phyloP scores from a whole-genome alignment of 2,888 invertebrate genomes.

The Meliscaeva auricollis region DNA sequence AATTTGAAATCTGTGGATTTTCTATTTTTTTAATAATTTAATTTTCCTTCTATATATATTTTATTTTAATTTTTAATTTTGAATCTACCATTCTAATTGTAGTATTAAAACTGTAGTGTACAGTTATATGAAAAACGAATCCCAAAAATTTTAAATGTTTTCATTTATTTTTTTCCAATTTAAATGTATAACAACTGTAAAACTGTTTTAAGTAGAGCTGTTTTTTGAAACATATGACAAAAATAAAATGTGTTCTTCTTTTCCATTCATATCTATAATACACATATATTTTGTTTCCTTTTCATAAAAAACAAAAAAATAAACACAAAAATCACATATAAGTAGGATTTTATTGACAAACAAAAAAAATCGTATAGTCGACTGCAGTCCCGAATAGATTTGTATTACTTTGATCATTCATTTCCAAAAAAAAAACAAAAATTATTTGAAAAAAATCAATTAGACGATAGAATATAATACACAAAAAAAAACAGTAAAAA shows the following conservation, averaged over 20 bases:
- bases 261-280: constrained; percentile 42
- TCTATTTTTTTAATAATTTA: neutral
- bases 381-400: constrained; percentile 84
- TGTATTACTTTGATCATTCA: constrained; percentile 45
- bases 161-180: constrained; percentile 32
- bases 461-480: constrained; percentile 34
- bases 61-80: constrained; percentile 14
- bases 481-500: constrained; percentile 24
- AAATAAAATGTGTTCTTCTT: constrained; percentile 76
- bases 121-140: constrained; percentile 52
- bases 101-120: constrained; percentile 73
- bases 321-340: constrained; percentile 42
- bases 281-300: constrained; percentile 44
- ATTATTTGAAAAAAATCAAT: constrained; percentile 20
- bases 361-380: constrained; percentile 78
- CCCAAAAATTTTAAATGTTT: constrained; percentile 54
- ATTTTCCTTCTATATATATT: neutral
- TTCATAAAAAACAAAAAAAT: constrained; percentile 35
- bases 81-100: constrained; percentile 57
- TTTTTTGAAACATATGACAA: constrained; percentile 37
- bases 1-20: constrained; percentile 52
- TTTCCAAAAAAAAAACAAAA: constrained; percentile 14
- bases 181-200: constrained; percentile 58
- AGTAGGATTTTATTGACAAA: constrained; percentile 58
- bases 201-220: constrained; percentile 65